These are phyloP conservation scores for Notothenia coriiceps DNA, from an alignment of 2,113 vertebrate genomes.

Conservation along the genomic window DNA sequence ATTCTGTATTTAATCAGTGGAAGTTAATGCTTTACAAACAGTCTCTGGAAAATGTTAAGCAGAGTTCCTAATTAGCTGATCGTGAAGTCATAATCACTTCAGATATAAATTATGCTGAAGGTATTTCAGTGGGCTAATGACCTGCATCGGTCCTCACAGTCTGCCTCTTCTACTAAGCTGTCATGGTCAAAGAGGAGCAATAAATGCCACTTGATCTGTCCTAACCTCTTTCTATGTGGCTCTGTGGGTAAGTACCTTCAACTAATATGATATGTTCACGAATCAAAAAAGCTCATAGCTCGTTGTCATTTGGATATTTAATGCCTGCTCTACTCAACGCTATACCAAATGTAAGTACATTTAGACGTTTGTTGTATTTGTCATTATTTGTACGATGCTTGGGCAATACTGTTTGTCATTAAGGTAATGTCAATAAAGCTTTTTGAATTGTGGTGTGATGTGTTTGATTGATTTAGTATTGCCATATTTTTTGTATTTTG, in stretches of 20 bases:
- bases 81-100: conserved; percentile 82
- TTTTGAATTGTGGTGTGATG: neutral
- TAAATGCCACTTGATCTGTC: conserved; percentile 41
- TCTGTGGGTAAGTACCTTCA: conserved; percentile 53
- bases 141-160: conserved; percentile 46
- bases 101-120: conserved; percentile 83
- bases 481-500: too few relatives aligned
- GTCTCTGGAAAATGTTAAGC: conserved; percentile 82
- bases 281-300: too few relatives aligned
- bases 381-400: too few relatives aligned
- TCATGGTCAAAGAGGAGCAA: conserved; percentile 62
- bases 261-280: too few relatives aligned
- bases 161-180: conserved; percentile 25
- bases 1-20: conserved; percentile 82
- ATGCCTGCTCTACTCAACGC: neutral
- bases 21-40: conserved; percentile 85
- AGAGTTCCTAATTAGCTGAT: conserved; percentile 86
- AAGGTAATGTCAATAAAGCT: too few relatives aligned
- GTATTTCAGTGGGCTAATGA: conserved; percentile 82
- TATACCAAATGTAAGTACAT: too few relatives aligned
- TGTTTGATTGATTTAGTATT: neutral
- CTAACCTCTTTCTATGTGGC: conserved; percentile 54
- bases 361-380: too few relatives aligned
- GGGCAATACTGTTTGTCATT: too few relatives aligned
- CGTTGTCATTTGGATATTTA: neutral